These are phyloP conservation scores for Oscheius sp. DNA, from an alignment of 2,888 invertebrate species.

Conservation along the genomic window DNA sequence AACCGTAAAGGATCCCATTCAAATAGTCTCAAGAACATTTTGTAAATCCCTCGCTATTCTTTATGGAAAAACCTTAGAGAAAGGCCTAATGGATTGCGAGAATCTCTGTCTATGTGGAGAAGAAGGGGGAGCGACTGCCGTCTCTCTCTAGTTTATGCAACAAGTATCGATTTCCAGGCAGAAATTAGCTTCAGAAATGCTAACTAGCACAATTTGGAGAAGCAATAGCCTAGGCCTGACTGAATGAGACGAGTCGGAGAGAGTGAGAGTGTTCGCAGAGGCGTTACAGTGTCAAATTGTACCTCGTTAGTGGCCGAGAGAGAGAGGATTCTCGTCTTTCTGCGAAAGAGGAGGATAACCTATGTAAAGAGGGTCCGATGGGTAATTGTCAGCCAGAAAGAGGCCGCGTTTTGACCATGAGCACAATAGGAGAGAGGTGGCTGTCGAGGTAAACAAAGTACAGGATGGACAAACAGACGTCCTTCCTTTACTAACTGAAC, in stretches of 20 bases:
- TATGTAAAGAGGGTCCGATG: slow-evolving; percentile 4
- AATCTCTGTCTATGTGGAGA: background rate
- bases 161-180: slow-evolving; percentile 33
- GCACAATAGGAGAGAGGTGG: slow-evolving; percentile 25
- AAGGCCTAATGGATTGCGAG: background rate
- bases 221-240: no score
- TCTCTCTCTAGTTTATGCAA: slow-evolving; percentile 29
- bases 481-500: slow-evolving; percentile 18
- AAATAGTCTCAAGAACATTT: no score
- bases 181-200: slow-evolving; percentile 33
- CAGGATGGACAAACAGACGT: background rate
- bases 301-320: no score
- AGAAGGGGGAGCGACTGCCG: slow-evolving; percentile 11
- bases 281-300: no score
- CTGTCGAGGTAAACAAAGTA: slow-evolving; percentile 27
- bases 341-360: no score
- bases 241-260: no score
- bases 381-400: slow-evolving; percentile 31
- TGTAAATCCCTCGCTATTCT: no score
- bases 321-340: no score
- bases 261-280: no score
- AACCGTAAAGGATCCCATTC: no score
- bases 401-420: slow-evolving; percentile 31
- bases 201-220: slow-evolving; percentile 28
- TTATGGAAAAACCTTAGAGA: background rate